Evolutionary conservation across 2,797 vertebrate genomes (phyloP), one percentile per base, ranked within the genome.

Genomic region (Chloroceryle amazona): DNA sequence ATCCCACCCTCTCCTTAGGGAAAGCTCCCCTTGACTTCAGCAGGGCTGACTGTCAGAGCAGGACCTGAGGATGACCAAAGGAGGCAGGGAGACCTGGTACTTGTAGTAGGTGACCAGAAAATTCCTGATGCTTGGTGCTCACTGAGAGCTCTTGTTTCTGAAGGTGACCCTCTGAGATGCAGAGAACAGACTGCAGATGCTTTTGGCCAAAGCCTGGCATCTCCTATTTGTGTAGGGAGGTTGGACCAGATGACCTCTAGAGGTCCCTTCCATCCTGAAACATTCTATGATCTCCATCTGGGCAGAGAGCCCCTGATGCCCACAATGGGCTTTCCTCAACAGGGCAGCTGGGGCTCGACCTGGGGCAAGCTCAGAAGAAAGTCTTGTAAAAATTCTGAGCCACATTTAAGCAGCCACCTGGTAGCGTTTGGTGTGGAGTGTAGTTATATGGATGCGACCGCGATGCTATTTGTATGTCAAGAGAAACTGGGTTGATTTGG

Each of bases 1-100:
- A 2, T 19, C 16, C 7, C 17, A 3, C 2, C 3, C 3, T 46
- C 62, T 67, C 13, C 11, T 46, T 44, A 60, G 37, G 52, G 41
- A 58, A 63, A 54, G 28, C 31, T 68, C 31, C 31, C 20, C 12
- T 58, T 42, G 39, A 47, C 54, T 49, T 89, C 35, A 63, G 21
- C 46, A 41, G 39, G 6, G 21, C 33, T 79, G 44, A 28, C 7
- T 29, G 20, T 46, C 10, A 2, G n/a, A 67, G 33, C 44, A 37
- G 51, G 51, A 81, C 17, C 31, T 22, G 37, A 19, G 37, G 80
- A 49, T 51, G 85, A 39, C 29, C 74, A 7, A 39, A 65, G 62
- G 33, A 72, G n/a, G 4, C 28, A 54, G 54, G 37, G 71, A 66
- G 12, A 8, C 51, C 10, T 2, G 0, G 1, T 6, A 51, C 26